A percentile compares a stretch with the other conserved stretches of the same genome.
Evolutionary conservation across 1,140 invertebrate species (phyloP).

Genomic region (Gonioctena quinquepunctata): DNA sequence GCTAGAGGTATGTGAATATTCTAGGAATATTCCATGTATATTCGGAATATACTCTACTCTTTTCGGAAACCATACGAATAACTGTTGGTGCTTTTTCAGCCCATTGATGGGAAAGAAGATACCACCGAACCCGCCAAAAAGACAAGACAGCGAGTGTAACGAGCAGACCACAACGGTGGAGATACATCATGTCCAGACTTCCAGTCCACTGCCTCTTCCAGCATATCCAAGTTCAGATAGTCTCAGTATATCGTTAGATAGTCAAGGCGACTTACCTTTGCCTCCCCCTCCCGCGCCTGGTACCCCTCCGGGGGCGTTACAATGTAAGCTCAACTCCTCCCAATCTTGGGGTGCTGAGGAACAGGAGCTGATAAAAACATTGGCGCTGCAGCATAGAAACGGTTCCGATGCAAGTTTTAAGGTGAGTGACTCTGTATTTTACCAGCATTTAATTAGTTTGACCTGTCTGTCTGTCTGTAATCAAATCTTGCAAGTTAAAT

Average conservation of each 20-base stretch:
- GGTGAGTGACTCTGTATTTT: conserved; percentile 57
- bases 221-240: conserved; percentile 66
- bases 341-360: conserved; percentile 64
- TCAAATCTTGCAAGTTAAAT: too few species aligned
- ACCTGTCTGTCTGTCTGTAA: too few species aligned
- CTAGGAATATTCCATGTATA: too few species aligned
- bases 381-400: conserved; percentile 72
- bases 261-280: conserved; percentile 61
- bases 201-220: conserved; percentile 61
- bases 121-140: conserved; percentile 85
- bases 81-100: conserved; percentile 45
- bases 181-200: conserved; percentile 63
- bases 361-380: conserved; percentile 64
- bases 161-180: conserved; percentile 62
- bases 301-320: conserved; percentile 54
- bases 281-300: conserved; percentile 62
- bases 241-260: conserved; percentile 62
- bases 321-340: conserved; percentile 59
- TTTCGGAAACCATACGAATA: neutral
- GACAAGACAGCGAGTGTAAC: conserved; percentile 57
- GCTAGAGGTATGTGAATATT: too few species aligned
- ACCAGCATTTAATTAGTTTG: neutral
- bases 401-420: conserved; percentile 86
- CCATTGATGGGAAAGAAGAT: conserved; percentile 71
- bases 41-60: too few species aligned